Base-by-base conservation (phyloP, 2,888 invertebrate genomes). In the Drosophila bunnanda region DNA sequence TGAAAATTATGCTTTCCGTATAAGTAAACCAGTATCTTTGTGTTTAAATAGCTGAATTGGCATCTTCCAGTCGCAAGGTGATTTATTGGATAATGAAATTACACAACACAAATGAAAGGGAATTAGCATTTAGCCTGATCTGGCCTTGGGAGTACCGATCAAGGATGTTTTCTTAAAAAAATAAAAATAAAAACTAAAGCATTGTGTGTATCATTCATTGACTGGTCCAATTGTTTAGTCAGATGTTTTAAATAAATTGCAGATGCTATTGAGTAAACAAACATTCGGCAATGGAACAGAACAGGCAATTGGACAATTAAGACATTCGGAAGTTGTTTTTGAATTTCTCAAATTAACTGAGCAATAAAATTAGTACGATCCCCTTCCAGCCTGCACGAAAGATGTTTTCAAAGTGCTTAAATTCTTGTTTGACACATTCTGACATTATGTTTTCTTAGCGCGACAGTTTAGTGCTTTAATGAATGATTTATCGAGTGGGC, bases 221-320 rank as follows among this genome's bases (percentile, higher is more conserved):
- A 72, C 54, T 69, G 48, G 48, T 54, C 46, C 39, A 20, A 43
- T 58, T 76, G 74, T 74, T 74, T 77, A 74, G 72, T 75, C 72
- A 78, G 72, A 55, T 58, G 38, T 36, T 69, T 76, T 46, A 64
- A 62, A 62, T 66, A 61, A 86, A 75, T 76, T 75, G 65, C 54
- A 59, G 56, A 62, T 71, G 60, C 46, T 54, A 54, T 25, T 58
- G 53, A 17, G 59, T 68, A 82, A 79, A 76, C 76, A 82, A 73
- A 68, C 72, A 54, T 43, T 54, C 62, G 39, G 67, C 53, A 57
- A 68, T 36, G 61, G 8, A 15, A 20, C 46, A 53, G 43, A 54
- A 41, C 32, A 72, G 53, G 41, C 56, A 56, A 72, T 62, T 72
- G 62, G 34, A 55, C 50, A 74, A 57, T 74, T 52, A 39, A 72